phyloP scores from a whole-genome alignment of 2,888 invertebrate species.

The Halocaridina rubra region DNA sequence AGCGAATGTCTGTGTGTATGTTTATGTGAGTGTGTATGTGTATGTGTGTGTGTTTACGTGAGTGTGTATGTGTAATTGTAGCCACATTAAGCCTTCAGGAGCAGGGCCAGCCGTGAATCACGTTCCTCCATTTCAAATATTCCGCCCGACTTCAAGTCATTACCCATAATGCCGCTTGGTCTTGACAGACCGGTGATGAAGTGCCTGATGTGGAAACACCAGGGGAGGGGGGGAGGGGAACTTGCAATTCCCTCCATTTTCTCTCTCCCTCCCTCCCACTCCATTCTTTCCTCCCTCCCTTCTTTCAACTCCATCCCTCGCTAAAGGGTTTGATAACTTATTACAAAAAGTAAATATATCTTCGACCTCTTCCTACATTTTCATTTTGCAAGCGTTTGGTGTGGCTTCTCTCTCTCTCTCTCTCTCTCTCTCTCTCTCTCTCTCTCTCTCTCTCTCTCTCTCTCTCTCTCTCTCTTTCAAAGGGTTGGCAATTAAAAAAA shows the following conservation, averaged over 20 bases:
- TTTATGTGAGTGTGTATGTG: not conserved
- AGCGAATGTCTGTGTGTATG: not conserved
- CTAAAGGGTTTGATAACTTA: too few relatives aligned
- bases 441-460: too few relatives aligned
- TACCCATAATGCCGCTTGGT: conserved; percentile 63
- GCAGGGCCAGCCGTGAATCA: conserved; percentile 36
- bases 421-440: too few relatives aligned
- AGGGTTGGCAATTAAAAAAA: too few relatives aligned
- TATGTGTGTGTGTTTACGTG: not conserved
- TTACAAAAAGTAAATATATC: too few relatives aligned
- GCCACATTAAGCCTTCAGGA: conserved; percentile 23
- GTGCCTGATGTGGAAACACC: conserved; percentile 12
- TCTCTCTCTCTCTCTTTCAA: too few relatives aligned
- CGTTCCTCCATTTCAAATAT: conserved; percentile 61
- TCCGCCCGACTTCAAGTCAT: conserved; percentile 62
- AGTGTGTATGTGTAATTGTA: not conserved
- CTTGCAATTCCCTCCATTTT: not conserved
- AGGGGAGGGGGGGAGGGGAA: not conserved
- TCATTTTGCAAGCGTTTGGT: too few relatives aligned
- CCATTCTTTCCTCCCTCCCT: not conserved
- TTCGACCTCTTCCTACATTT: not conserved
- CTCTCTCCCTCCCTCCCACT: not conserved
- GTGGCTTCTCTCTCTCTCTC: too few relatives aligned
- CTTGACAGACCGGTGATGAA: conserved; percentile 57
- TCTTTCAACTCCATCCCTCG: not conserved